Percentiles rank a stretch among this genome's conserved stretches.
phyloP scores from a whole-genome alignment of 1,140 invertebrate species.

The Nasonia vitripennis region DNA sequence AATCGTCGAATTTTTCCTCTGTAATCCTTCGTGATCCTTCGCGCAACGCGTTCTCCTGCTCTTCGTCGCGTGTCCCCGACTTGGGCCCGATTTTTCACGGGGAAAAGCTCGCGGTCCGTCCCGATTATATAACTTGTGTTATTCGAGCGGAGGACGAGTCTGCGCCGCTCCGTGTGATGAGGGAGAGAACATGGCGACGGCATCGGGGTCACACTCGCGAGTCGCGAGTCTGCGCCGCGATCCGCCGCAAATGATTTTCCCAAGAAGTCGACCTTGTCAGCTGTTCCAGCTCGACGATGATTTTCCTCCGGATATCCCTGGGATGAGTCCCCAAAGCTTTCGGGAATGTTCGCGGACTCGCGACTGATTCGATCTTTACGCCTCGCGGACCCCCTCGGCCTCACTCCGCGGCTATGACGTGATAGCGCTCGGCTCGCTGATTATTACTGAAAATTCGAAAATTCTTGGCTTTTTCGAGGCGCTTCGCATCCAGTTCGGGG shows the following conservation, averaged over 20 bases:
- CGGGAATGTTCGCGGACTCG: not conserved
- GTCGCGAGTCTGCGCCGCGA: not conserved
- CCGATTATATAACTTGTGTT: slow-evolving; percentile 68
- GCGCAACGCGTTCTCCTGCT: too few relatives aligned
- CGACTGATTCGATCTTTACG: not conserved
- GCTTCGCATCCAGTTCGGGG: not conserved
- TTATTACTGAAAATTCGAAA: not conserved
- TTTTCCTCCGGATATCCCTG: not conserved
- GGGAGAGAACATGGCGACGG: slow-evolving; percentile 66
- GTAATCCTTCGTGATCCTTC: not conserved
- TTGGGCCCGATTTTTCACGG: not conserved
- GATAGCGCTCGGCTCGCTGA: not conserved
- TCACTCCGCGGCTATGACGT: not conserved
- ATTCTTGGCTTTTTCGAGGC: not conserved
- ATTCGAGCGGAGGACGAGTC: slow-evolving; percentile 49
- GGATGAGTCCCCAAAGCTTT: not conserved
- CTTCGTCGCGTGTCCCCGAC: too few relatives aligned
- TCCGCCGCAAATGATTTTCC: too few relatives aligned
- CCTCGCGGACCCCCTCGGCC: too few relatives aligned
- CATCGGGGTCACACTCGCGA: slow-evolving; percentile 36
- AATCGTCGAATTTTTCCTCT: not conserved
- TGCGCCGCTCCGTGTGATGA: slow-evolving; percentile 17
- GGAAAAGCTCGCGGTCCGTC: slow-evolving; percentile 8
- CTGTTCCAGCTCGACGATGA: not conserved
- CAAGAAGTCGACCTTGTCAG: not conserved